Evolutionary conservation across 2,113 vertebrate species (phyloP), one percentile per base, ranked within the genome.

Genomic region (Thamnophis sirtalis): DNA sequence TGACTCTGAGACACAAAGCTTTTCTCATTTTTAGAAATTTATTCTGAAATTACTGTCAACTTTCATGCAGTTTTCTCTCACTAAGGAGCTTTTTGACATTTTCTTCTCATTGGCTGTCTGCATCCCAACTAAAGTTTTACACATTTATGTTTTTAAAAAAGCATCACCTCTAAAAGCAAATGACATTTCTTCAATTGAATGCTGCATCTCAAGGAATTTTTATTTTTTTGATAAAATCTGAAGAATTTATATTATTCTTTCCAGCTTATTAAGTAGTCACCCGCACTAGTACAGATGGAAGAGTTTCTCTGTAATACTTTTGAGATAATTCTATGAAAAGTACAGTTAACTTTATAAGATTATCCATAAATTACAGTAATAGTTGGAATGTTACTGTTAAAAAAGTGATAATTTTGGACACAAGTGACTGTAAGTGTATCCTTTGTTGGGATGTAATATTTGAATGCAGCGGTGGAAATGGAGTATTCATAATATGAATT

Each of bases 41-140:
- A 26, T 89, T 93, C 33, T 92, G 95, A 97, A 96, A 97, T 96
- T 95, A 85, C 93, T 94, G 56, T 95, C 95, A 97, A 97, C 92
- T 95, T 94, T 94, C 90, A 95, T 8, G 0, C 33, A 93, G 87
- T 73, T 94, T 96, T 95, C 86, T 93, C 94, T 96, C 95, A 95
- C 90, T 95, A 93, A 91, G 90, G 56, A 73, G 91, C 91, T 95
- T 96, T 95, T 95, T 95, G 94, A 96, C 95, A 93, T 95, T 95
- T 90, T 88, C 92, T 94, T 97, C 97, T 97, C 95, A 96, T 91
- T 94, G 92, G 28, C 85, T 95, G 93, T 94, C 93, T 96, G 95
- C 8, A 60, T 60, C 56, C 24, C 56, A 60, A 60, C 24, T 60
- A 24, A 97, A 94, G 92, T 95, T 96, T 95, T 92, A 94, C 93